Percentiles rank a stretch among this genome's conserved stretches.
Conservation (phyloP, 2,888 invertebrate genomes). For the Campoletis raptor region DNA sequence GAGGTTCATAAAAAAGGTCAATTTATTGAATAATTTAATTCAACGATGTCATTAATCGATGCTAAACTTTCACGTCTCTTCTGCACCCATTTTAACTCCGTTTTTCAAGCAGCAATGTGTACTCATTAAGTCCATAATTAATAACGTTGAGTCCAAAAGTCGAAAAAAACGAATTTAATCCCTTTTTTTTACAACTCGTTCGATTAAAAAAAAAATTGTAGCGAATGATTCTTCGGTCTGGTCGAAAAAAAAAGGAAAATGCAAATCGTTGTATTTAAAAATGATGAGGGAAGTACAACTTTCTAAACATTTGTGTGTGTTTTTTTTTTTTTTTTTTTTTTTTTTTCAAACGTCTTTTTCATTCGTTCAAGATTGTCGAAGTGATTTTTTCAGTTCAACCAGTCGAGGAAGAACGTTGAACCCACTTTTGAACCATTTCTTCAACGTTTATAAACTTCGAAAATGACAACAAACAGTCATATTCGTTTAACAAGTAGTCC, state of each 20-base stretch:
- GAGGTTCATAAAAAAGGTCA: not conserved
- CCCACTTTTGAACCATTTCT: not conserved
- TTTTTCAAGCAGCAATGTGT: not conserved
- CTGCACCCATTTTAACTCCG: not conserved
- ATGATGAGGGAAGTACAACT: not conserved
- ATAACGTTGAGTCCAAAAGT: not conserved
- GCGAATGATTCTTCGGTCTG: not conserved
- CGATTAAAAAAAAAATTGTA: slow-evolving; percentile 2
- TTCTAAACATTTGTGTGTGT: not conserved
- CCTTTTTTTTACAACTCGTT: not conserved
- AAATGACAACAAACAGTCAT: not conserved
- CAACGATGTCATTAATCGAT: slow-evolving; percentile 17
- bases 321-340: not conserved
- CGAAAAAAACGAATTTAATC: not conserved
- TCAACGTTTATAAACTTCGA: not conserved
- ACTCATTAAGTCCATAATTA: not conserved
- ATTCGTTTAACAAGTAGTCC: not conserved
- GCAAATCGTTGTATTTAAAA: not conserved
- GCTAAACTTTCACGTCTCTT: slow-evolving; percentile 14
- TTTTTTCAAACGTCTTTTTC: not conserved
- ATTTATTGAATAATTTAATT: not conserved
- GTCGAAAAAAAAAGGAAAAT: not conserved
- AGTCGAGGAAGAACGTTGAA: not conserved
- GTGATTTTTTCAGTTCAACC: not conserved
- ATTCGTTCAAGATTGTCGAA: not conserved